phyloP scores from a whole-genome alignment of 2,888 invertebrate species.

The Phrixothrix hirtus region DNA sequence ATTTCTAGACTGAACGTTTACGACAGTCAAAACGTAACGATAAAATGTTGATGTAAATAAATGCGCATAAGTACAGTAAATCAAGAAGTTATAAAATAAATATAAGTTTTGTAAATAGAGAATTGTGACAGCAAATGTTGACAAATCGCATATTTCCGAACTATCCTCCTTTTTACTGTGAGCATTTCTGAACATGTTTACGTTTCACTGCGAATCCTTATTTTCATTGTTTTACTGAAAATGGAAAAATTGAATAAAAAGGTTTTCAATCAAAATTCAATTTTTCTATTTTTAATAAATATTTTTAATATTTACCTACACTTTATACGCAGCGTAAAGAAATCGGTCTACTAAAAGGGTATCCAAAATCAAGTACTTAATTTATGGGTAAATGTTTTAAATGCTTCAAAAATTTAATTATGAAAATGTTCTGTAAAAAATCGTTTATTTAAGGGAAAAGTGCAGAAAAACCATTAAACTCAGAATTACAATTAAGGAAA shows the following conservation, averaged over 20 bases:
- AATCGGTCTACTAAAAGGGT: no score
- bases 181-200: constrained; percentile 12
- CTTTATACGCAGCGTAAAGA: no score
- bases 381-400: neutral
- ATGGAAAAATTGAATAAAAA: neutral
- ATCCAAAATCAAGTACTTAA: no score
- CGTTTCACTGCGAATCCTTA: neutral
- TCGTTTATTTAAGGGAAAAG: constrained; percentile 12
- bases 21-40: no score
- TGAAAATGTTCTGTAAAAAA: constrained; percentile 14
- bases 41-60: no score
- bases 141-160: constrained; percentile 40
- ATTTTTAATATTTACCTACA: no score
- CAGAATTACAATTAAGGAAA: constrained; percentile 27
- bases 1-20: no score
- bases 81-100: constrained; percentile 7
- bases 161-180: constrained; percentile 28
- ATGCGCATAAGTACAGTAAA: no score
- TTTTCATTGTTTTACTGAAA: neutral
- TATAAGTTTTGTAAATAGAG: constrained; percentile 42
- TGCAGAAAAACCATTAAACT: constrained; percentile 16
- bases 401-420: constrained; percentile 5
- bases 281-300: no score
- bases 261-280: neutral
- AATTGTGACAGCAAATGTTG: constrained; percentile 51